Evolutionary conservation across 2,888 invertebrate species (phyloP).

Genomic region (Sphaerophoria taeniata): DNA sequence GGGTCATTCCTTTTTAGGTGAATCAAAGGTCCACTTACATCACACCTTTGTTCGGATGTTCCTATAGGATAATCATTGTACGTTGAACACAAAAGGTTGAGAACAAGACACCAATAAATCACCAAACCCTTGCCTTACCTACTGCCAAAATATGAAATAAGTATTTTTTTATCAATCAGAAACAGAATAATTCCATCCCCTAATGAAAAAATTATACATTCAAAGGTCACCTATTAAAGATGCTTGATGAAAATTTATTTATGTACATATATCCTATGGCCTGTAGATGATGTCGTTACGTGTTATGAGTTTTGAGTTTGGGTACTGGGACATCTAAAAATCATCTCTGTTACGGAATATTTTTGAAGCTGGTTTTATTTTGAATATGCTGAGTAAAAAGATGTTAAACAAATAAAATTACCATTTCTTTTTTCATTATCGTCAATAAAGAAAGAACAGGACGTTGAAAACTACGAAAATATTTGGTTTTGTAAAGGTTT

Average conservation of each 20-base stretch:
- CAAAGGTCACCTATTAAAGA: constrained; percentile 49
- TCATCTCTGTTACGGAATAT: background rate
- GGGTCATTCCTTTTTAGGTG: constrained; percentile 65
- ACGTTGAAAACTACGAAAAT: no score
- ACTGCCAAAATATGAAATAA: constrained; percentile 51
- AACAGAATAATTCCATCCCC: background rate
- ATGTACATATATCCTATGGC: no score
- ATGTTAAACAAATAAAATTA: constrained; percentile 7
- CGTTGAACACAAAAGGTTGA: constrained; percentile 61
- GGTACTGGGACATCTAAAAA: background rate
- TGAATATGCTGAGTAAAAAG: background rate
- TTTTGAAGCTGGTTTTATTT: background rate
- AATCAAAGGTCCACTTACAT: constrained; percentile 68
- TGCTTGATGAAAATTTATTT: constrained; percentile 21
- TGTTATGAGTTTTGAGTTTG: no score
- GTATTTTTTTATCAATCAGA: constrained; percentile 25
- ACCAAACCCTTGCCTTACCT: constrained; percentile 49
- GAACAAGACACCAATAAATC: constrained; percentile 73
- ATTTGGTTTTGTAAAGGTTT: no score
- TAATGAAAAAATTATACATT: constrained; percentile 6
- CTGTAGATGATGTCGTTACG: background rate
- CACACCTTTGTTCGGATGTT: constrained; percentile 66
- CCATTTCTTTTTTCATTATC: background rate
- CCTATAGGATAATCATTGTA: constrained; percentile 37
- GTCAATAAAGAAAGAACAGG: no score